Evolutionary conservation across 1,140 invertebrate genomes (phyloP), one percentile per base, ranked within the genome.

Genomic region (Thaumatotibia leucotreta): DNA sequence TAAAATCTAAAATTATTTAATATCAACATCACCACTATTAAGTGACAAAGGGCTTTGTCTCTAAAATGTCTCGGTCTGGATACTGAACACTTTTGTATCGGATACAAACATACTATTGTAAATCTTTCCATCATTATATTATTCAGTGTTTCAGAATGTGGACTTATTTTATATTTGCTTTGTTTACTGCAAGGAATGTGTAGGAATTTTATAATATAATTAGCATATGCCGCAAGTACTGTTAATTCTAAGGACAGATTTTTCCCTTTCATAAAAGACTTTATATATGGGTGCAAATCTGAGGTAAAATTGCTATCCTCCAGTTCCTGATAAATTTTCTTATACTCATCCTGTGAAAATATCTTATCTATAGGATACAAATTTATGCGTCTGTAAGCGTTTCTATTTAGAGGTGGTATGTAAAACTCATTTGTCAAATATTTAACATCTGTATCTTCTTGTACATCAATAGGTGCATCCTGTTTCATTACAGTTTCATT

Each of bases 1-100:
- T 83, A 74, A 69, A 85, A 68, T 66, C 84, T 86, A n/a, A 78
- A 77, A 64, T 86, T 79, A 72, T 86, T 90, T 24, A 90, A 67
- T 6, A 90, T 24, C 23, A 88, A 65, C 29, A 84, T 45, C 22
- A 90, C 82, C 2, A 89, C 85, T 54, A 89, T 75, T 2, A 76
- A 76, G 52, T 87, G 75, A 61, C 86, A 88, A 20, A 90, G 63
- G 0, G 83, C 64, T 63, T 86, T 90, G 24, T 90, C 88, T 69
- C 8, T 3, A 14, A 39, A 6, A 17, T 17, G 1, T 17, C 17
- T 17, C 8, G 35, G 1, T 39, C 5, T 17, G 1, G 1, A 39
- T 39, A 9, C 11, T 11, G 2, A 1, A 0, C 4, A 35, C 8
- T 35, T 35, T 35, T 1, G 4, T 6, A 14, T 1, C n/a, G n/a